phyloP scores from a whole-genome alignment of 2,113 vertebrate species.

The Eretmochelys imbricata region DNA sequence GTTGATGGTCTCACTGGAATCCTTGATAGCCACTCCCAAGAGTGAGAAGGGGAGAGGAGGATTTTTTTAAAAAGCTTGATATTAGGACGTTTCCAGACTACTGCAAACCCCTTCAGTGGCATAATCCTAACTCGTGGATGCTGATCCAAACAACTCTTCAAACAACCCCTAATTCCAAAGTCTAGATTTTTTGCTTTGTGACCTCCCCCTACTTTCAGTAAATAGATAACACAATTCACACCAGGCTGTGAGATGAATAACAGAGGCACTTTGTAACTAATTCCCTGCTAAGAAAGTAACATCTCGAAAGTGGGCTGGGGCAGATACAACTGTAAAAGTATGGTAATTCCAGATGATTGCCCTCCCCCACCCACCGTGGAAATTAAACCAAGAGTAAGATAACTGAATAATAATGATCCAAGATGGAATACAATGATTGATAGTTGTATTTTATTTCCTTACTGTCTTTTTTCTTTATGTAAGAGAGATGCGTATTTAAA shows the following conservation, averaged over 20 bases:
- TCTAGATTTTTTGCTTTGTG: neutral
- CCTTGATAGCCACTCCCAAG: neutral
- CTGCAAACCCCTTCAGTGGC: neutral
- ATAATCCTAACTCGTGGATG: neutral
- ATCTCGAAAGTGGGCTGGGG: slow-evolving; percentile 49
- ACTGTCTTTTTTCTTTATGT: neutral
- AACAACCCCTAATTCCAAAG: neutral
- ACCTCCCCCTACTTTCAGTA: neutral
- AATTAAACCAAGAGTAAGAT: slow-evolving; percentile 54
- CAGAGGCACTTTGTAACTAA: neutral
- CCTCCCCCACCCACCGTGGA: neutral
- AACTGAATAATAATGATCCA: slow-evolving; percentile 50
- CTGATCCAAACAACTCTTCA: neutral
- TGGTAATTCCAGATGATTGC: slow-evolving; percentile 32
- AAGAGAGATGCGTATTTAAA: neutral
- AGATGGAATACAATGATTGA: slow-evolving; percentile 46
- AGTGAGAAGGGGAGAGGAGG: neutral
- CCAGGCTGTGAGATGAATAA: neutral
- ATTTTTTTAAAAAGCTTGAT: slow-evolving; percentile 1
- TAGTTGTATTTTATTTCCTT: slow-evolving; percentile 18
- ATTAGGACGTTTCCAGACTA: neutral
- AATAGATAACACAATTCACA: neutral
- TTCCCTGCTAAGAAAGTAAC: slow-evolving; percentile 45
- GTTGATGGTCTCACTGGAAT: neutral
- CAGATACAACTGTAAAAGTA: slow-evolving; percentile 56